Evolutionary conservation across 2,888 invertebrate species (phyloP), one percentile per base, ranked within the genome.

Genomic region (Tholera decimalis): DNA sequence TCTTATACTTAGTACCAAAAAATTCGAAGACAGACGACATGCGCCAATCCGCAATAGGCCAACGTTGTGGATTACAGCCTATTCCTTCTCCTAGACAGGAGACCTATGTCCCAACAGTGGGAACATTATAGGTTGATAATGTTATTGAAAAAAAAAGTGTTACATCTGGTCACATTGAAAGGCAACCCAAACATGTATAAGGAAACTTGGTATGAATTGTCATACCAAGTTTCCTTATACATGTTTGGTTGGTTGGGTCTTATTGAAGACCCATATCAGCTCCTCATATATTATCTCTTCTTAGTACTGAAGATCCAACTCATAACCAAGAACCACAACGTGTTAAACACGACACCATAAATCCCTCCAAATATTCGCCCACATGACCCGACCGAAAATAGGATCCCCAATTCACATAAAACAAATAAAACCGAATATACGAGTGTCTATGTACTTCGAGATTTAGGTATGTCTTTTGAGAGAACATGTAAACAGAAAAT

Each of bases 401-500:
- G 39, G 30, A 9, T 30, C 41, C 39, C 28, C 53, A 46, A 68
- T 69, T 4, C 59, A 30, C 51, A 64, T 76, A 56, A 57, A 69
- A 24, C 37, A 53, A 70, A 70, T 70, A 59, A 65, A 63, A 26
- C 6, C 41, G 35, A 70, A 63, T 62, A 30, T 63, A 44, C 35
- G 44, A 56, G 55, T 13, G 35, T 13, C 39, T 58, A n/a, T n/a
- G n/a, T n/a, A n/a, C n/a, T n/a, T n/a, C n/a, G n/a, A n/a, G n/a
- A n/a, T n/a, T n/a, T n/a, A n/a, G n/a, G n/a, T n/a, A n/a, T n/a
- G n/a, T 37, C 39, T 61, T 46, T 54, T 43, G 28, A 41, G 47
- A 54, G 54, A 66, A 71, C 56, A 46, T 64, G 50, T 64, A 57
- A 59, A 60, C 54, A 68, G 39, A 53, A 15, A 51, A 74, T 69